phyloP scores from a whole-genome alignment of 2,888 invertebrate species.

The Zygothrica quintamaculata region DNA sequence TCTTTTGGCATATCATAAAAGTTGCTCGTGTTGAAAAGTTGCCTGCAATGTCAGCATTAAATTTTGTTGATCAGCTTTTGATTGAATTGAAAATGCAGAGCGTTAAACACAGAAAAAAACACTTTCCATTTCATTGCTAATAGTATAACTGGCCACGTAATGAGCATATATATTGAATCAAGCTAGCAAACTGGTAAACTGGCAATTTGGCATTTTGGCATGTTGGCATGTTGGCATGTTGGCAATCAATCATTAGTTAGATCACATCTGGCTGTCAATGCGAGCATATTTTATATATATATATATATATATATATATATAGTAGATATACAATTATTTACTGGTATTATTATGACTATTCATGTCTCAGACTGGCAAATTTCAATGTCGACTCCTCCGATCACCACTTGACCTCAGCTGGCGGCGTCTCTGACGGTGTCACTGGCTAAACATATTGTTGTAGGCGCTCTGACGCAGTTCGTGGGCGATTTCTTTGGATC shows the following conservation, averaged over 20 bases:
- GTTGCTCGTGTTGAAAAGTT: background rate
- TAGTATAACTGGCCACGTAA: constrained; percentile 38
- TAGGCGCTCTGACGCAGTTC: constrained; percentile 36
- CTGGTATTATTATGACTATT: too few relatives aligned
- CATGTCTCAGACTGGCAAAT: constrained; percentile 16
- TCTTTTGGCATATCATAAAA: background rate
- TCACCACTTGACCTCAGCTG: constrained; percentile 52
- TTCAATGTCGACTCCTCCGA: constrained; percentile 66
- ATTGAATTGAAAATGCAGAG: constrained; percentile 65
- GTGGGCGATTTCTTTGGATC: constrained; percentile 51
- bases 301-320: too few relatives aligned
- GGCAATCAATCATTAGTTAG: constrained; percentile 40
- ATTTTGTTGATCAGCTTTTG: constrained; percentile 37
- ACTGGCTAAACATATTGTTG: constrained; percentile 26
- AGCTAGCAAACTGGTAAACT: too few relatives aligned
- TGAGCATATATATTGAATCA: constrained; percentile 2
- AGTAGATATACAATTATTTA: too few relatives aligned
- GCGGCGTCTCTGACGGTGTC: constrained; percentile 27
- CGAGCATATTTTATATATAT: constrained; percentile 15
- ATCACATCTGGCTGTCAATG: constrained; percentile 48
- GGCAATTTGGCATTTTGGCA: background rate
- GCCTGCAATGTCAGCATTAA: constrained; percentile 4
- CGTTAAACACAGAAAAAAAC: constrained; percentile 33
- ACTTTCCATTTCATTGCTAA: constrained; percentile 46
- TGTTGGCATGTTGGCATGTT: constrained; percentile 18